Evolutionary conservation across 2,888 invertebrate genomes (phyloP).

Genomic region (Tetragonisca angustula): DNA sequence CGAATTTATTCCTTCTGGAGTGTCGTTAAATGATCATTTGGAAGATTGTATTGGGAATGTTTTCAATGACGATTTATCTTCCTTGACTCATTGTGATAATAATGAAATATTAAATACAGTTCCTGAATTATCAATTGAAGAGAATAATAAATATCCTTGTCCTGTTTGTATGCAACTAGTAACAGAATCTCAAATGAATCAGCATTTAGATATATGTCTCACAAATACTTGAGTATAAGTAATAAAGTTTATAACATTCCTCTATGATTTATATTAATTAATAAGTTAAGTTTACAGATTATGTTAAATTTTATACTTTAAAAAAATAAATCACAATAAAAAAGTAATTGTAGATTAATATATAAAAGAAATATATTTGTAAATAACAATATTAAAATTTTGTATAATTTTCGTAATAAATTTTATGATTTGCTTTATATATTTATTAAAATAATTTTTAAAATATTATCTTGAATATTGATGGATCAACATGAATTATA

Average conservation of each 20-base stretch:
- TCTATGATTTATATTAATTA: constrained; percentile 1
- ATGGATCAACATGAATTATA: constrained; percentile 1
- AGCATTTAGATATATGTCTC: constrained; percentile 86
- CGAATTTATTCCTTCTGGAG: constrained; percentile 60
- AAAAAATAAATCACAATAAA: background rate
- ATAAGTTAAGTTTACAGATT: background rate
- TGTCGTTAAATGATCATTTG: constrained; percentile 83
- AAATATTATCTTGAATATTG: background rate
- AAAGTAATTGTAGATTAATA: constrained; percentile 4
- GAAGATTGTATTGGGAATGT: constrained; percentile 83
- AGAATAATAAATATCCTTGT: constrained; percentile 85
- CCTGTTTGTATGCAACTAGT: constrained; percentile 87
- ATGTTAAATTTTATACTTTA: background rate
- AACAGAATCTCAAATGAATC: constrained; percentile 85
- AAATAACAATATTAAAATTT: constrained; percentile 13
- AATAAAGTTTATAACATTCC: background rate
- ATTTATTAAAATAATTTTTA: background rate
- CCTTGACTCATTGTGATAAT: constrained; percentile 57
- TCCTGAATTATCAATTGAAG: constrained; percentile 49
- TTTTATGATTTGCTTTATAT: background rate
- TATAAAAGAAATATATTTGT: constrained; percentile 18
- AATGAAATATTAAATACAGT: constrained; percentile 73
- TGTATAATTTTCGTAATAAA: constrained; percentile 13
- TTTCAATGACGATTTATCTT: constrained; percentile 78
- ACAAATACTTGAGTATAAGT: background rate